Percentiles rank a stretch among this genome's conserved stretches.
Evolutionary conservation across 2,888 invertebrate genomes (phyloP).

Genomic region (Automeris io): DNA sequence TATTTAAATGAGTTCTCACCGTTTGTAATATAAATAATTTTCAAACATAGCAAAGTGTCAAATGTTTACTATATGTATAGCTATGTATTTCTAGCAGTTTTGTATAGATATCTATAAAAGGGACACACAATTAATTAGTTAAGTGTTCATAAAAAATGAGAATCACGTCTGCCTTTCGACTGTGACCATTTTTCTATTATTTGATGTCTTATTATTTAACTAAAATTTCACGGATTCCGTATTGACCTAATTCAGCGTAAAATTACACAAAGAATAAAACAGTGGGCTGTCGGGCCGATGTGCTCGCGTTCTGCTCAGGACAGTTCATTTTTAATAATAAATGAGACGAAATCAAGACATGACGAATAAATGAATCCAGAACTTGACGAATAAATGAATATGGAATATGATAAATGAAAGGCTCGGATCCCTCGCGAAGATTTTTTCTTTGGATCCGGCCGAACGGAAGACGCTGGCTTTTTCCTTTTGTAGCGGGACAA

Average conservation of each 20-base stretch:
- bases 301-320: slow-evolving; percentile 65
- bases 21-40: too few relatives aligned
- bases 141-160: too few relatives aligned
- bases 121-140: too few relatives aligned
- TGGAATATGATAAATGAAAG: slow-evolving; percentile 77
- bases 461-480: slow-evolving; percentile 76
- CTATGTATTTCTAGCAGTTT: too few relatives aligned
- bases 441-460: slow-evolving; percentile 74
- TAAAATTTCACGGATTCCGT: slow-evolving; percentile 16
- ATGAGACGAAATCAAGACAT: slow-evolving; percentile 78
- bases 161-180: too few relatives aligned
- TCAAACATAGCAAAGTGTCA: too few relatives aligned
- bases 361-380: slow-evolving; percentile 79
- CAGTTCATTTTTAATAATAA: slow-evolving; percentile 79
- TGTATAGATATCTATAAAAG: too few relatives aligned
- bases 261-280: slow-evolving; percentile 73
- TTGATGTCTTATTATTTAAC: neutral
- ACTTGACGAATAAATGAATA: slow-evolving; percentile 79
- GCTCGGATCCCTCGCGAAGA: slow-evolving; percentile 72
- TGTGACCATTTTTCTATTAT: neutral
- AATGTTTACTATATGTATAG: too few relatives aligned
- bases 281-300: slow-evolving; percentile 64
- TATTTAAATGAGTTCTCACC: too few relatives aligned
- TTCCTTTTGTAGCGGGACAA: slow-evolving; percentile 76
- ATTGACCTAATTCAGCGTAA: slow-evolving; percentile 65